phyloP scores from a whole-genome alignment of 2,113 vertebrate genomes.

The Nanger granti region DNA sequence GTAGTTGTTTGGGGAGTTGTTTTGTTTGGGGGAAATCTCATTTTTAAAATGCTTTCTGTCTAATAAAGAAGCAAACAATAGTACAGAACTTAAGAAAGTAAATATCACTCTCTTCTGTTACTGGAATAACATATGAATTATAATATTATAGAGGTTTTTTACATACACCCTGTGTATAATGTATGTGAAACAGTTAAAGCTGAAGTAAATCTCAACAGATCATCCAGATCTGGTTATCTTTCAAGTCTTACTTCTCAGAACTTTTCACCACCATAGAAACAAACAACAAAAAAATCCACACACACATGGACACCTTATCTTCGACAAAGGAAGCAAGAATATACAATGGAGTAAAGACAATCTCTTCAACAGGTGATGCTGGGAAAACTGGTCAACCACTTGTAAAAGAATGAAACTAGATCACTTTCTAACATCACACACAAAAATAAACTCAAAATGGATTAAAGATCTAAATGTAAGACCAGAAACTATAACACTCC shows the following conservation, averaged over 20 bases:
- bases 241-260: background rate
- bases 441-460: too few relatives aligned
- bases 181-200: background rate
- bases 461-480: too few relatives aligned
- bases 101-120: background rate
- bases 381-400: too few relatives aligned
- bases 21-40: background rate
- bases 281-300: background rate
- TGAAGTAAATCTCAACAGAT: background rate
- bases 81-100: background rate
- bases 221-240: background rate
- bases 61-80: background rate
- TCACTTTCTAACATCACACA: too few relatives aligned
- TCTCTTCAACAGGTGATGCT: too few relatives aligned
- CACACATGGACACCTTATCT: too few relatives aligned
- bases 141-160: background rate
- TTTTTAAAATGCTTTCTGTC: background rate
- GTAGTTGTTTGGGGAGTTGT: background rate
- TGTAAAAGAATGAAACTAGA: too few relatives aligned
- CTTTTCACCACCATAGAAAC: background rate
- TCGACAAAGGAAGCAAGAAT: too few relatives aligned
- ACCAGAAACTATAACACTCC: too few relatives aligned
- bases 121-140: background rate
- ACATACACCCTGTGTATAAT: background rate
- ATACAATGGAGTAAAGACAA: too few relatives aligned